Evolutionary conservation across 2,113 vertebrate genomes (phyloP).

Genomic region (Eublepharis macularius): DNA sequence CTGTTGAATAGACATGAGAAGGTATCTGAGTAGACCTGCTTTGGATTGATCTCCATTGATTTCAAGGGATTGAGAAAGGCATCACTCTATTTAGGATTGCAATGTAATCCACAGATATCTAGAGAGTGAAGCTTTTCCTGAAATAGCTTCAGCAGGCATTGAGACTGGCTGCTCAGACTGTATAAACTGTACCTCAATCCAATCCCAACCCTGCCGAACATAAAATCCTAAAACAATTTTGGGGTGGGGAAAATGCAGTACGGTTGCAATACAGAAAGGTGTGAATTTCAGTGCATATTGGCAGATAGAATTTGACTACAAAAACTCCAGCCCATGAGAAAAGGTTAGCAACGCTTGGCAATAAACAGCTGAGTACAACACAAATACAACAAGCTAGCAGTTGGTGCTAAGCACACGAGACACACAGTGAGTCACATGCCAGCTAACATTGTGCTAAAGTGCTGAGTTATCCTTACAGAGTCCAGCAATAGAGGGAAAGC

Average conservation of each 20-base stretch:
- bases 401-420: slow-evolving; percentile 27
- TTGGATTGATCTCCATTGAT: too few relatives aligned
- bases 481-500: slow-evolving; percentile 65
- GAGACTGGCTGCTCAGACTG: too few relatives aligned
- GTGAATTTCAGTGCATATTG: slow-evolving; percentile 9
- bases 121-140: background rate
- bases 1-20: too few relatives aligned
- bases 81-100: too few relatives aligned
- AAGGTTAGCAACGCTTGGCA: slow-evolving; percentile 56
- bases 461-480: slow-evolving; percentile 61
- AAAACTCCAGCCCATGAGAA: slow-evolving; percentile 49
- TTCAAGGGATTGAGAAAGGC: too few relatives aligned
- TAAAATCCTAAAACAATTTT: background rate
- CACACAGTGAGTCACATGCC: slow-evolving; percentile 49
- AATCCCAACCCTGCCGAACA: background rate
- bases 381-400: background rate
- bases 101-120: background rate
- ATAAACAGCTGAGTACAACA: slow-evolving; percentile 41
- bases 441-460: slow-evolving; percentile 49
- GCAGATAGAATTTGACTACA: slow-evolving; percentile 6
- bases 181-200: background rate
- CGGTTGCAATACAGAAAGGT: too few relatives aligned
- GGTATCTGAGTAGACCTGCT: too few relatives aligned
- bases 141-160: background rate
- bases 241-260: too few relatives aligned